phyloP scores from a whole-genome alignment of 1,140 invertebrate genomes.

The Triops longicaudatus region DNA sequence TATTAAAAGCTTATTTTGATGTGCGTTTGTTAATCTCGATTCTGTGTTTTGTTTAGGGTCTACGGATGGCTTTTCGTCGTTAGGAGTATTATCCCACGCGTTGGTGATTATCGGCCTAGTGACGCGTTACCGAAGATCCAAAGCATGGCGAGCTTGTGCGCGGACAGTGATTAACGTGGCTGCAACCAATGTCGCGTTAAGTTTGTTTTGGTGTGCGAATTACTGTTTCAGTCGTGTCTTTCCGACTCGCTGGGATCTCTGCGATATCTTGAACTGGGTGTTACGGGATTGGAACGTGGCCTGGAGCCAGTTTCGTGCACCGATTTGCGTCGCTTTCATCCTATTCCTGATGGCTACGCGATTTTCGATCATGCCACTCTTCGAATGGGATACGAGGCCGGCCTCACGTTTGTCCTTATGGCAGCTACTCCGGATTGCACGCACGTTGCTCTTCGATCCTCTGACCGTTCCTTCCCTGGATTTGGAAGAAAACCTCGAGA shows the following conservation, averaged over 20 bases:
- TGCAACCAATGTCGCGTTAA: not conserved
- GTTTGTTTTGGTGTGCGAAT: not conserved
- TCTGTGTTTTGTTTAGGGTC: not conserved
- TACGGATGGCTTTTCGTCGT: not conserved
- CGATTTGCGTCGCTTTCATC: not conserved
- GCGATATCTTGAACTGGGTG: not conserved
- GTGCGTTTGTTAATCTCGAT: not conserved
- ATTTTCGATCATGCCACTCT: not conserved
- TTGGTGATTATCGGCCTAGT: not conserved
- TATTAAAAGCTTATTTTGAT: not conserved
- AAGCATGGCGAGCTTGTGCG: not conserved
- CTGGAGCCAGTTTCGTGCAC: not conserved
- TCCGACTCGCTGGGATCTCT: not conserved
- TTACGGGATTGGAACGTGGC: not conserved
- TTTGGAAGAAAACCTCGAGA: constrained; percentile 39
- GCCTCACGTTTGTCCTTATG: not conserved
- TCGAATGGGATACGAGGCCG: not conserved
- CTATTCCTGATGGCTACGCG: not conserved
- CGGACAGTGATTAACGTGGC: not conserved
- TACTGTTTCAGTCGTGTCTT: not conserved
- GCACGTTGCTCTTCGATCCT: not conserved
- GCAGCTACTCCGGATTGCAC: not conserved
- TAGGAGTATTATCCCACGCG: not conserved
- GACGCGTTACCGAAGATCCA: not conserved
- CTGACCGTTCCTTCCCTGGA: constrained; percentile 27